Percentiles rank a stretch among this genome's conserved stretches.
phyloP scores from a whole-genome alignment of 1,140 invertebrate genomes.

The Lasioglossum baleicum region DNA sequence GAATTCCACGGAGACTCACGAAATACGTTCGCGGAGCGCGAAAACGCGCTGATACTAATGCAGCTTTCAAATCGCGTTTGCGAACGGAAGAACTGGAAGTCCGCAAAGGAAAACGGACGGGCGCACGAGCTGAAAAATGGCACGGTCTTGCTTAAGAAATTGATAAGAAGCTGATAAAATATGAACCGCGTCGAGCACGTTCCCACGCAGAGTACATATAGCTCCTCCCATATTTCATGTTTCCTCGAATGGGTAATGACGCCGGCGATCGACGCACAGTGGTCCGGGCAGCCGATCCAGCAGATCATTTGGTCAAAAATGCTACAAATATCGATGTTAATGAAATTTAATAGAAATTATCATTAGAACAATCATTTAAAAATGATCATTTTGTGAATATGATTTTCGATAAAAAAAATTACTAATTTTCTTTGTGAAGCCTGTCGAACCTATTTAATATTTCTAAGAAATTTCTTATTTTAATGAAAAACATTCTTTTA shows the following conservation, averaged over 20 bases:
- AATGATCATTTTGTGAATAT: no score
- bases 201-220: slow-evolving; percentile 38
- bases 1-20: neutral
- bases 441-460: no score
- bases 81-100: slow-evolving; percentile 23
- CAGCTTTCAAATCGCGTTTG: slow-evolving; percentile 19
- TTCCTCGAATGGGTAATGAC: slow-evolving; percentile 38
- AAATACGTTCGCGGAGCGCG: slow-evolving; percentile 1
- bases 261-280: no score
- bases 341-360: no score
- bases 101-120: slow-evolving; percentile 26
- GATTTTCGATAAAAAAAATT: no score
- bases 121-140: slow-evolving; percentile 63
- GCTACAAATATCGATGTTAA: no score
- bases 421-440: no score
- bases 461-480: no score
- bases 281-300: no score
- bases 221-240: slow-evolving; percentile 36
- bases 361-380: no score
- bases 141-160: slow-evolving; percentile 64
- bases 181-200: slow-evolving; percentile 56
- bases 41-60: slow-evolving; percentile 20
- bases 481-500: no score
- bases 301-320: no score
- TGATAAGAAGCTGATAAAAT: slow-evolving; percentile 73